Percentiles rank a stretch among this genome's conserved stretches.
These are phyloP conservation scores for Scotopteryx bipunctaria DNA, from an alignment of 2,888 invertebrate species.

Conservation along the genomic window DNA sequence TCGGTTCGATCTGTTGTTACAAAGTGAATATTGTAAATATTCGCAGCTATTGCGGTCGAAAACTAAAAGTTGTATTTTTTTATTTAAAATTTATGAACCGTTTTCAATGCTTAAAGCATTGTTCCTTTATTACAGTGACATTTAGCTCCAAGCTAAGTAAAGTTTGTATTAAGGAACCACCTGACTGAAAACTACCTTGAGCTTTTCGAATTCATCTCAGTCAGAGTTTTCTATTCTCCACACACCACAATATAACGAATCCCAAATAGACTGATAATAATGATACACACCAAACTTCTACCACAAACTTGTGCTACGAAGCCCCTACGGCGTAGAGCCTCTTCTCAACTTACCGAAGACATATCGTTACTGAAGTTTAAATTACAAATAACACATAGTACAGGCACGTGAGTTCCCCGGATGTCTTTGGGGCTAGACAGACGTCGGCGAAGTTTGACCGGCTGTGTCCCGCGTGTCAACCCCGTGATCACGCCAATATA, in stretches of 20 bases:
- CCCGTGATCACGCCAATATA: constrained; percentile 74
- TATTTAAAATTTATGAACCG: too few relatives aligned
- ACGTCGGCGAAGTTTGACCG: constrained; percentile 66
- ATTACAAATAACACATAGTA: constrained; percentile 44
- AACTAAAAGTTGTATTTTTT: too few relatives aligned
- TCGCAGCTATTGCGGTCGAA: too few relatives aligned
- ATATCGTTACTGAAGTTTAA: constrained; percentile 40
- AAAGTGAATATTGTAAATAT: too few relatives aligned
- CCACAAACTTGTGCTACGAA: constrained; percentile 25
- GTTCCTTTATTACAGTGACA: too few relatives aligned
- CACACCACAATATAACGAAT: not conserved
- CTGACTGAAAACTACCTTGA: too few relatives aligned
- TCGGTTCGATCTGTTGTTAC: too few relatives aligned
- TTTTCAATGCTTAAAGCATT: too few relatives aligned
- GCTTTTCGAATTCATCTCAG: too few relatives aligned
- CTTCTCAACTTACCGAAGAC: constrained; percentile 24
- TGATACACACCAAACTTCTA: constrained; percentile 13
- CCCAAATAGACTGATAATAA: constrained; percentile 9
- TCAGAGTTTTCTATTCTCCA: not conserved
- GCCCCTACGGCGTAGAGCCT: constrained; percentile 22
- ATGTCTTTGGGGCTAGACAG: constrained; percentile 45
- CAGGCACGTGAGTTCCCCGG: constrained; percentile 32
- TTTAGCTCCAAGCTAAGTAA: too few relatives aligned
- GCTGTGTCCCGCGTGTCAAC: constrained; percentile 64
- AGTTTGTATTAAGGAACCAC: too few relatives aligned